A percentile compares a stretch with the other conserved stretches of the same genome.
phyloP scores from a whole-genome alignment of 2,113 vertebrate genomes.

The Clarias batrachus region DNA sequence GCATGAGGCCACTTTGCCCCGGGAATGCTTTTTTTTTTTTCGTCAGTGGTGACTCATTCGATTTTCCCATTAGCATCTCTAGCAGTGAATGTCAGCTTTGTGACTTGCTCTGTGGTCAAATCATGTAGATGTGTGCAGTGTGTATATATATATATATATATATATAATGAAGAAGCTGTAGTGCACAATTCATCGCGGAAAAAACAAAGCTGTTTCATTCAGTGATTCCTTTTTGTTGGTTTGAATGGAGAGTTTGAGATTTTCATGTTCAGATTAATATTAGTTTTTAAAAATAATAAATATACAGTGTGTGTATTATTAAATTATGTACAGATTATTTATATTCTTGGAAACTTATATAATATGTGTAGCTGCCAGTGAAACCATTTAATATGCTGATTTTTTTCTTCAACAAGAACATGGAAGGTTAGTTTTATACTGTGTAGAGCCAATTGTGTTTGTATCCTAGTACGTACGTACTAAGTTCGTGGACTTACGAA shows the following conservation, averaged over 20 bases:
- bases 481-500: too few species aligned
- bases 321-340: background rate
- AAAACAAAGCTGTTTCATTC: background rate
- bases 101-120: background rate
- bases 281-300: background rate
- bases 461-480: too few species aligned
- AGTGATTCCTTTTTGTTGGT: background rate
- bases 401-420: background rate
- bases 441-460: too few species aligned
- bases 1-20: conserved; percentile 10
- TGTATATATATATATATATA: background rate
- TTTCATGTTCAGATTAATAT: background rate
- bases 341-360: background rate
- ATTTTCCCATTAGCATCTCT: conserved; percentile 21
- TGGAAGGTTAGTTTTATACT: too few species aligned
- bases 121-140: background rate
- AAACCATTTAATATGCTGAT: background rate
- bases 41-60: conserved; percentile 21
- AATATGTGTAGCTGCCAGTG: background rate
- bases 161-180: background rate
- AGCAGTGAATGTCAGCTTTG: conserved; percentile 17
- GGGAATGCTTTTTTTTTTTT: background rate
- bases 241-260: background rate
- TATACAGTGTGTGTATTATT: background rate
- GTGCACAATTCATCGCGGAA: background rate